Evolutionary conservation across 2,888 invertebrate genomes (phyloP).

Genomic region (Selenia dentaria): DNA sequence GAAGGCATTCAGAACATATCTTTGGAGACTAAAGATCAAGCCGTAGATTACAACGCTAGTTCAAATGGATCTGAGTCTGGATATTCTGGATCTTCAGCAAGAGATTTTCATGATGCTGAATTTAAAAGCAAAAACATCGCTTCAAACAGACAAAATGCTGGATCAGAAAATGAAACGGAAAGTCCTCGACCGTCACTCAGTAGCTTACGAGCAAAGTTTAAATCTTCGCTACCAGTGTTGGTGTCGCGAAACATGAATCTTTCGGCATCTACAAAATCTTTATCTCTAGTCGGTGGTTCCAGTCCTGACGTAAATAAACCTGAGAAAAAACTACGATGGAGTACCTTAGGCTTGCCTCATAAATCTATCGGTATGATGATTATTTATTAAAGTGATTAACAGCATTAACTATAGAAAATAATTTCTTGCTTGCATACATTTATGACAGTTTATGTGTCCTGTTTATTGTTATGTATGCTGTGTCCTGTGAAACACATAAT

Average conservation of each 20-base stretch:
- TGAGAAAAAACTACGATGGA: constrained; percentile 62
- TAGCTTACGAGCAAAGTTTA: constrained; percentile 37
- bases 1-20: constrained; percentile 40
- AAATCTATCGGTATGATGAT: constrained; percentile 44
- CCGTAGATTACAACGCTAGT: constrained; percentile 44
- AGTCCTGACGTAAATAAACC: constrained; percentile 42
- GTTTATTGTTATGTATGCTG: no score
- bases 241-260: constrained; percentile 40
- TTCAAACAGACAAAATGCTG: constrained; percentile 24
- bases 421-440: no score
- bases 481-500: no score
- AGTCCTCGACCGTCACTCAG: constrained; percentile 27
- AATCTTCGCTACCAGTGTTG: constrained; percentile 52
- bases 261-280: constrained; percentile 50
- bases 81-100: constrained; percentile 54
- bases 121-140: constrained; percentile 28
- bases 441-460: no score
- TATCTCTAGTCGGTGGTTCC: constrained; percentile 50
- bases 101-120: constrained; percentile 46
- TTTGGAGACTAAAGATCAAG: constrained; percentile 38
- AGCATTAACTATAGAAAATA: no score
- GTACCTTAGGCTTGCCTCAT: constrained; percentile 55
- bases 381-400: constrained; percentile 31
- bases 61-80: constrained; percentile 62
- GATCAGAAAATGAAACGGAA: constrained; percentile 29